These are phyloP conservation scores for Drosophila testacea DNA, from an alignment of 2,888 invertebrate genomes.

Conservation along the genomic window DNA sequence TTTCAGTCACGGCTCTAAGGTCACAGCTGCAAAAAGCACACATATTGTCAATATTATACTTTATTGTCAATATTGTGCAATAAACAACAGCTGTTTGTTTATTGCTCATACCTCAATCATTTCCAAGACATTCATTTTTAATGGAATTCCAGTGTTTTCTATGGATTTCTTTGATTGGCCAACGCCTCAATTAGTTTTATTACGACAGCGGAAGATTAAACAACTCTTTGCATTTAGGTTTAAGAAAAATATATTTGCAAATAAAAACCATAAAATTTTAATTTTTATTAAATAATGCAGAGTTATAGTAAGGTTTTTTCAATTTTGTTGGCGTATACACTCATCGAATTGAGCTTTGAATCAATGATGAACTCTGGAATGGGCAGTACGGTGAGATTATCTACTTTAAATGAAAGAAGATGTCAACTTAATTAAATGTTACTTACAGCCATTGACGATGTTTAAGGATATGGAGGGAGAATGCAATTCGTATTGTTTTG, in stretches of 20 bases:
- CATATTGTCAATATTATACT: slow-evolving; percentile 5
- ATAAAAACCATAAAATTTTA: neutral
- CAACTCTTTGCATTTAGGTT: slow-evolving; percentile 8
- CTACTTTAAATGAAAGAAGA: rapidly evolving
- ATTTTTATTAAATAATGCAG: slow-evolving; percentile 16
- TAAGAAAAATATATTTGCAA: neutral
- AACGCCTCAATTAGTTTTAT: slow-evolving; percentile 26
- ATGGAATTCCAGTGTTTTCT: slow-evolving; percentile 8
- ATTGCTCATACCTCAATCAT: slow-evolving; percentile 5
- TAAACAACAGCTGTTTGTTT: slow-evolving; percentile 39
- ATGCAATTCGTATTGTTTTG: slow-evolving; percentile 44
- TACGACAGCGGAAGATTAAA: neutral
- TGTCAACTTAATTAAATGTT: rapidly evolving
- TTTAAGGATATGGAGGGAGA: slow-evolving; percentile 46
- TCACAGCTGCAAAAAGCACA: slow-evolving; percentile 11
- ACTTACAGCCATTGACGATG: slow-evolving; percentile 27
- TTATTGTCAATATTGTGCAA: slow-evolving; percentile 12
- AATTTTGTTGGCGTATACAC: slow-evolving; percentile 1
- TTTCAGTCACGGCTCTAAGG: neutral
- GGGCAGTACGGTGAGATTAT: slow-evolving; percentile 20
- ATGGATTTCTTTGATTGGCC: neutral
- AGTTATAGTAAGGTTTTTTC: slow-evolving; percentile 5
- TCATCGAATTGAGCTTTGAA: neutral
- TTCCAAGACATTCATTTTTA: slow-evolving; percentile 5
- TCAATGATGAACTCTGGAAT: neutral